Evolutionary conservation across 2,888 invertebrate genomes (phyloP).

Genomic region (Cataglyphis altisquamis): DNA sequence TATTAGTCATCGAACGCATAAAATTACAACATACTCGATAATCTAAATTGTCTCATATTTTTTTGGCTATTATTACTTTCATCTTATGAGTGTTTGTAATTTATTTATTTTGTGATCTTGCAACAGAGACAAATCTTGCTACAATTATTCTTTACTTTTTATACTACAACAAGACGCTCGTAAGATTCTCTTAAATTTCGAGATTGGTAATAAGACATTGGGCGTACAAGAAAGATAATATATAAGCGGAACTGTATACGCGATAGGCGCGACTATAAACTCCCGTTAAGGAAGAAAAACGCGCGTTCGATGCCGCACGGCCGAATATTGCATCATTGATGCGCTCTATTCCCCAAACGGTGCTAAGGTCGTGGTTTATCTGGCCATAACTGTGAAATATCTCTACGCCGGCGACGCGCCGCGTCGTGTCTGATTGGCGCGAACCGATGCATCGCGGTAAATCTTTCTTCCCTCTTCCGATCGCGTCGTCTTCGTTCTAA

Average conservation of each 20-base stretch:
- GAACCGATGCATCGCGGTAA: conserved; percentile 76
- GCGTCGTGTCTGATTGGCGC: conserved; percentile 80
- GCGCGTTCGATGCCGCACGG: conserved; percentile 79
- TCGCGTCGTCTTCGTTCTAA: conserved; percentile 18
- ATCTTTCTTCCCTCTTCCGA: conserved; percentile 69
- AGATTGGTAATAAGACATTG: conserved; percentile 12
- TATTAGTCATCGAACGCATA: not conserved
- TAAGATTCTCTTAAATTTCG: conserved; percentile 6
- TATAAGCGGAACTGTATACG: conserved; percentile 70
- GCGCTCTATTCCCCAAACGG: conserved; percentile 84
- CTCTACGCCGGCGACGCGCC: conserved; percentile 73
- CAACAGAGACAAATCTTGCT: too few species aligned
- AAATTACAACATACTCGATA: not conserved
- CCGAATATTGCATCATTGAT: conserved; percentile 85
- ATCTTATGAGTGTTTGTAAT: not conserved
- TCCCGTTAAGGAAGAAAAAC: conserved; percentile 84
- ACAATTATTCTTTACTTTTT: not conserved
- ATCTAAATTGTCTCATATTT: not conserved
- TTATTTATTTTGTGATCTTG: conserved; percentile 2
- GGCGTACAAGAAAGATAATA: conserved; percentile 59
- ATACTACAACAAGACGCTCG: not conserved
- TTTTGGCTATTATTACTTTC: not conserved
- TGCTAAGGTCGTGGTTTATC: conserved; percentile 83
- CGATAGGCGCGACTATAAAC: conserved; percentile 83
- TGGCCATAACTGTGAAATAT: conserved; percentile 85